These are phyloP conservation scores for Drosophila mojavensis DNA, from an alignment of 1,140 invertebrate genomes.

Conservation along the genomic window DNA sequence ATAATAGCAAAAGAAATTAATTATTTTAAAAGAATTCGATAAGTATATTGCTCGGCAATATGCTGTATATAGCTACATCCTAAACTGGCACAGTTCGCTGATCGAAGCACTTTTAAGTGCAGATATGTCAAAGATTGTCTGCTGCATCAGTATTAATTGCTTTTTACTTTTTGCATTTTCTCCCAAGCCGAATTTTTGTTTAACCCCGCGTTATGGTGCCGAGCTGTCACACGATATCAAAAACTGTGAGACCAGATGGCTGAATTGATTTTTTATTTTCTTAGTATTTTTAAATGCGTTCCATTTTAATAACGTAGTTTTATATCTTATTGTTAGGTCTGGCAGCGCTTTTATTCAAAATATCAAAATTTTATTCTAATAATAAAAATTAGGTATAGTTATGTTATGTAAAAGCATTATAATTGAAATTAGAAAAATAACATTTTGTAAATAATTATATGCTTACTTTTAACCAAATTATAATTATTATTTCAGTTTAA, in stretches of 20 bases:
- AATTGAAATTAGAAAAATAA: too few species aligned
- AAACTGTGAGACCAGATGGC: neutral
- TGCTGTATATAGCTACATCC: neutral
- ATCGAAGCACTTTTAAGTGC: neutral
- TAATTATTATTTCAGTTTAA: too few species aligned
- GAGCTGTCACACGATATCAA: neutral
- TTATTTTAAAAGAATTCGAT: constrained; percentile 12
- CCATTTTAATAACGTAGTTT: neutral
- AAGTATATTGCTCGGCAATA: neutral
- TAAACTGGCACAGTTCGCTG: neutral
- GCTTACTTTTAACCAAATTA: too few species aligned
- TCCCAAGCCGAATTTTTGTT: constrained; percentile 7
- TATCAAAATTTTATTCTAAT: neutral
- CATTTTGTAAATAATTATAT: too few species aligned
- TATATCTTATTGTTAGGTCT: neutral
- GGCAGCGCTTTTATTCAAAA: neutral
- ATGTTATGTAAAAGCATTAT: too few species aligned
- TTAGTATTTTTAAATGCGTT: neutral
- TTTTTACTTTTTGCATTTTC: constrained; percentile 1
- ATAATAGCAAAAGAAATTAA: constrained; percentile 8
- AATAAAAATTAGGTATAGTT: too few species aligned
- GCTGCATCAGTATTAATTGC: neutral
- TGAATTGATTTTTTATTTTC: neutral
- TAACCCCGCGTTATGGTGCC: constrained; percentile 21
- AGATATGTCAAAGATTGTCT: neutral